phyloP scores from a whole-genome alignment of 2,113 vertebrate species.

The Phyllostomus discolor region DNA sequence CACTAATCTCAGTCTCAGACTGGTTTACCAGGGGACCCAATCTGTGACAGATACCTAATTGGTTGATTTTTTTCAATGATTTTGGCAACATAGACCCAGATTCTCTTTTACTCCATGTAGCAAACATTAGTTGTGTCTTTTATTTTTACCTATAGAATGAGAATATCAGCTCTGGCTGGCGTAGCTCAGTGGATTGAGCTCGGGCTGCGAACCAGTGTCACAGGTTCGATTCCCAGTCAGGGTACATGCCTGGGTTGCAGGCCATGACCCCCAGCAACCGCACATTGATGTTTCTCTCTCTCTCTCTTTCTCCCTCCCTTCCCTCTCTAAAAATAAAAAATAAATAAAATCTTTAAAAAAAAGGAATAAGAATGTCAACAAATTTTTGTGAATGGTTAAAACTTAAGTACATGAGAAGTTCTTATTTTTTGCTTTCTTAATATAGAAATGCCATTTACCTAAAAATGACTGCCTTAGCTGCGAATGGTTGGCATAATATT shows the following conservation, averaged over 20 bases:
- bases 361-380: neutral
- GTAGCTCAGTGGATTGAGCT: no score
- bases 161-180: no score
- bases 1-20: neutral
- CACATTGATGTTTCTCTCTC: no score
- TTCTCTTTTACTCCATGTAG: neutral
- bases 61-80: neutral
- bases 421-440: neutral
- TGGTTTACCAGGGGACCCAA: neutral
- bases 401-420: neutral
- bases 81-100: neutral
- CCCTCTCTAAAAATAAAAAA: no score
- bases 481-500: neutral
- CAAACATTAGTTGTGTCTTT: neutral
- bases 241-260: no score
- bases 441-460: neutral
- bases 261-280: no score
- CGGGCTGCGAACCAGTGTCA: no score
- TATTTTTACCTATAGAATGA: neutral
- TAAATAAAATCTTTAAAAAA: no score
- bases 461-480: neutral
- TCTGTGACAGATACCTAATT: neutral
- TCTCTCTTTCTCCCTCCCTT: no score
- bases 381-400: neutral
- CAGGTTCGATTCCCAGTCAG: no score